Conservation (phyloP, 2,888 invertebrate genomes). For the Aspidiotus destructor region DNA sequence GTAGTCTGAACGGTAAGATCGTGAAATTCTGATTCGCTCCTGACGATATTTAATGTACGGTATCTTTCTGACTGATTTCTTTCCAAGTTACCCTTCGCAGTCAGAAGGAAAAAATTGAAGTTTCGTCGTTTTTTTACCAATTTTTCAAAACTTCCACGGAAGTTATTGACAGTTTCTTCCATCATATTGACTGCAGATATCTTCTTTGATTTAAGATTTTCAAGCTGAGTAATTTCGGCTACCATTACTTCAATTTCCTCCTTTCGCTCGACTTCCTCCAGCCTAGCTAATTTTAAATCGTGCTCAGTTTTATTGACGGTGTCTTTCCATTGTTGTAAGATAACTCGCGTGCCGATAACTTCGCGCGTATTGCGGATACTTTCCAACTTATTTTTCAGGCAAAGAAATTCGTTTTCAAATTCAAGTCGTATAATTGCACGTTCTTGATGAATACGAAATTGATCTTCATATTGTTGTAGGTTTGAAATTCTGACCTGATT, state of each 20-base stretch:
- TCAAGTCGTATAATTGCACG: slow-evolving; percentile 87
- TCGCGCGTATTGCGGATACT: slow-evolving; percentile 58
- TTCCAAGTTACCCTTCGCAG: slow-evolving; percentile 78
- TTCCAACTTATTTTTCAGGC: slow-evolving; percentile 87
- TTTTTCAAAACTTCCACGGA: slow-evolving; percentile 68
- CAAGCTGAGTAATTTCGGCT: slow-evolving; percentile 67
- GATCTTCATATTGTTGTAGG: slow-evolving; percentile 96
- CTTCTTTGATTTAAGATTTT: slow-evolving; percentile 66
- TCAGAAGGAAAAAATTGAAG: slow-evolving; percentile 72
- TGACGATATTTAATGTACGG: slow-evolving; percentile 84
- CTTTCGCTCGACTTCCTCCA: slow-evolving; percentile 63
- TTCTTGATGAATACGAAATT: slow-evolving; percentile 89
- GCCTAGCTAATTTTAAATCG: slow-evolving; percentile 64
- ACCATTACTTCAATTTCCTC: slow-evolving; percentile 81
- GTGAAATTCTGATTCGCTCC: slow-evolving; percentile 72
- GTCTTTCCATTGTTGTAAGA: slow-evolving; percentile 87
- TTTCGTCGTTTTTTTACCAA: slow-evolving; percentile 82
- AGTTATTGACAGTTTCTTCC: slow-evolving; percentile 75
- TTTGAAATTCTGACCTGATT: slow-evolving; percentile 87
- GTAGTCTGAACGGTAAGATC: slow-evolving; percentile 51
- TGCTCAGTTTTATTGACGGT: slow-evolving; percentile 86
- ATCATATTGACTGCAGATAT: slow-evolving; percentile 62
- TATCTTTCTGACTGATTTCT: slow-evolving; percentile 84
- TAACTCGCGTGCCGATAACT: slow-evolving; percentile 81
- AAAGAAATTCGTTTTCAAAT: slow-evolving; percentile 92